Evolutionary conservation across 2,888 invertebrate species (phyloP).

Genomic region (Acanthoscelides obtectus): DNA sequence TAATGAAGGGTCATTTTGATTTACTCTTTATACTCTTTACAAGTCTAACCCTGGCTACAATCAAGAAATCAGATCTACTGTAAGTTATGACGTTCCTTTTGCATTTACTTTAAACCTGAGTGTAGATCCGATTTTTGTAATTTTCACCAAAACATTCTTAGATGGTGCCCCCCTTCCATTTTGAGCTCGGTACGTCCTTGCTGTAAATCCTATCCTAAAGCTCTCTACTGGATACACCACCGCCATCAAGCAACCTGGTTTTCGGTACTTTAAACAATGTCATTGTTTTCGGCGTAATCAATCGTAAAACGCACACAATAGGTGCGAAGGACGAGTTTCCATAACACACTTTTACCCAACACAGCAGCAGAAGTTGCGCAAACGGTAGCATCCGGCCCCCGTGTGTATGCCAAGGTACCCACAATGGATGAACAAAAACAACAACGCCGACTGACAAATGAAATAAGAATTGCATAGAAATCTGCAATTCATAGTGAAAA

Average conservation of each 20-base stretch:
- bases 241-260: background rate
- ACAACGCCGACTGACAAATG: background rate
- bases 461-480: constrained; percentile 22
- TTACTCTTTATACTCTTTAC: too few species aligned
- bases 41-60: too few species aligned
- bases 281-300: background rate
- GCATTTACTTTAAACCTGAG: too few species aligned
- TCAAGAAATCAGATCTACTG: too few species aligned
- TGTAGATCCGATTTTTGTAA: too few species aligned
- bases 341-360: background rate
- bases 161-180: too few species aligned
- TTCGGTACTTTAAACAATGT: background rate
- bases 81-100: too few species aligned
- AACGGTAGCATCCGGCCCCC: background rate
- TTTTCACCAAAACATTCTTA: too few species aligned
- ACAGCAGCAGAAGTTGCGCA: background rate
- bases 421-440: background rate
- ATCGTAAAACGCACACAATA: background rate
- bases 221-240: background rate
- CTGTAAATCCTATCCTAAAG: too few species aligned
- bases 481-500: constrained; percentile 27
- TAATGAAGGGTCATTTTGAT: too few species aligned
- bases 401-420: background rate
- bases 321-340: background rate
- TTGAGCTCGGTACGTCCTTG: too few species aligned